Percentiles rank a stretch among this genome's conserved stretches.
Conservation (phyloP, 2,888 invertebrate species). For the Scaptodrosophila latifasciaeformis region DNA sequence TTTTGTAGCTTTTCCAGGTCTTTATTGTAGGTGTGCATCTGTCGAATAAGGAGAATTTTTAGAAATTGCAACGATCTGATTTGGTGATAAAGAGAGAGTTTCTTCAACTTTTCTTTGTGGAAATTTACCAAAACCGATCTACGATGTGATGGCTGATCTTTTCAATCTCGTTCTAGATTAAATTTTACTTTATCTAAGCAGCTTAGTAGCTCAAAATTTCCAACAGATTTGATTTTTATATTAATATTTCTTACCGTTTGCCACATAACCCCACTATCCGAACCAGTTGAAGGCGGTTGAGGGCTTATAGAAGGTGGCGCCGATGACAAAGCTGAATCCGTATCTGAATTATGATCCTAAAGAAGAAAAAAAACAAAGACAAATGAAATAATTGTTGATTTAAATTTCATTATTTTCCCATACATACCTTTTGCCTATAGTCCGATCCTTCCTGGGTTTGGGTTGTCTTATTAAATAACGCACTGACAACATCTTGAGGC, state of each 20-base stretch:
- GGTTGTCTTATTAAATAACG: constrained; percentile 24
- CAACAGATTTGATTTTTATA: no score
- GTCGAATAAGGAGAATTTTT: neutral
- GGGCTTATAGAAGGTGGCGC: constrained; percentile 83
- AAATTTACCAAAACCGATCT: no score
- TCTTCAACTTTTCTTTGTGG: no score
- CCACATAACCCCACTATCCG: constrained; percentile 74
- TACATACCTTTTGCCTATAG: constrained; percentile 66
- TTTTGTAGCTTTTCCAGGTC: constrained; percentile 73
- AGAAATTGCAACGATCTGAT: neutral
- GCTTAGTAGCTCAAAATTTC: no score
- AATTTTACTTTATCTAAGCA: no score
- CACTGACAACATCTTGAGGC: constrained; percentile 24
- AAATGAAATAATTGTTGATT: neutral
- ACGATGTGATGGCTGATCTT: no score
- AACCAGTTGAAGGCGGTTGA: constrained; percentile 77
- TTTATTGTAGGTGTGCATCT: constrained; percentile 66
- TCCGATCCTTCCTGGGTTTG: constrained; percentile 47
- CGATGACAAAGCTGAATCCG: constrained; percentile 82
- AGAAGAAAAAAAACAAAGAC: neutral
- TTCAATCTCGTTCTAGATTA: no score
- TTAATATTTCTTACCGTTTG: constrained; percentile 66
- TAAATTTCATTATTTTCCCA: neutral
- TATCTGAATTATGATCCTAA: constrained; percentile 77
- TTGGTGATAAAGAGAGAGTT: no score